These are phyloP conservation scores for Amiota minor DNA, from an alignment of 2,888 invertebrate species.

Conservation along the genomic window DNA sequence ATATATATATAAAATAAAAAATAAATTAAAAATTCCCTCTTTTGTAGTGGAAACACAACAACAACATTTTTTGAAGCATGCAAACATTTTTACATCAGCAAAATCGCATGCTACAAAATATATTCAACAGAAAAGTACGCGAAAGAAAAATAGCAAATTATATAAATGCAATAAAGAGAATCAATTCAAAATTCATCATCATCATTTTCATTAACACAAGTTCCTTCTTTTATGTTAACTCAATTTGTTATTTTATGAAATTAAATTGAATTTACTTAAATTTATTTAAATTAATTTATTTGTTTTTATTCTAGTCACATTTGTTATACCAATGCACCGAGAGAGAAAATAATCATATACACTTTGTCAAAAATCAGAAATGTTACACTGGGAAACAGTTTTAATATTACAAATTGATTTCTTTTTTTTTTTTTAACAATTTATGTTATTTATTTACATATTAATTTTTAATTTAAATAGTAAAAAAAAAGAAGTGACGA, in stretches of 20 bases:
- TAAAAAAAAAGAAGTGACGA: too few relatives aligned
- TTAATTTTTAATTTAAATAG: too few relatives aligned
- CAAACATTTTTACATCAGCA: background rate
- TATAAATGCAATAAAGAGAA: slow-evolving; percentile 23
- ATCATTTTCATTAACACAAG: slow-evolving; percentile 31
- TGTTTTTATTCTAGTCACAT: slow-evolving; percentile 50
- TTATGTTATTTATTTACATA: too few relatives aligned
- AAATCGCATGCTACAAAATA: slow-evolving; percentile 16
- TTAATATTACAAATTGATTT: slow-evolving; percentile 3
- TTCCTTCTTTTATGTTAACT: slow-evolving; percentile 43
- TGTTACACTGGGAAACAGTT: slow-evolving; percentile 6
- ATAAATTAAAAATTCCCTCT: too few relatives aligned
- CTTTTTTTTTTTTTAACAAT: background rate
- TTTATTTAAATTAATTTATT: slow-evolving; percentile 41
- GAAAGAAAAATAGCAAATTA: slow-evolving; percentile 12
- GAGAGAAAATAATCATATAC: background rate
- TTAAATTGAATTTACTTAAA: slow-evolving; percentile 42
- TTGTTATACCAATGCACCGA: slow-evolving; percentile 59
- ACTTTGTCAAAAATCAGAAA: too few relatives aligned
- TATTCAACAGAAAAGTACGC: too few relatives aligned
- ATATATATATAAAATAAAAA: too few relatives aligned
- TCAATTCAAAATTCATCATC: slow-evolving; percentile 37
- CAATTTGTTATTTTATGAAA: slow-evolving; percentile 42
- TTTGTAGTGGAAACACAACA: too few relatives aligned
- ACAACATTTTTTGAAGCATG: too few relatives aligned